phyloP scores from a whole-genome alignment of 2,113 vertebrate species.

The Hemiprocne comata region DNA sequence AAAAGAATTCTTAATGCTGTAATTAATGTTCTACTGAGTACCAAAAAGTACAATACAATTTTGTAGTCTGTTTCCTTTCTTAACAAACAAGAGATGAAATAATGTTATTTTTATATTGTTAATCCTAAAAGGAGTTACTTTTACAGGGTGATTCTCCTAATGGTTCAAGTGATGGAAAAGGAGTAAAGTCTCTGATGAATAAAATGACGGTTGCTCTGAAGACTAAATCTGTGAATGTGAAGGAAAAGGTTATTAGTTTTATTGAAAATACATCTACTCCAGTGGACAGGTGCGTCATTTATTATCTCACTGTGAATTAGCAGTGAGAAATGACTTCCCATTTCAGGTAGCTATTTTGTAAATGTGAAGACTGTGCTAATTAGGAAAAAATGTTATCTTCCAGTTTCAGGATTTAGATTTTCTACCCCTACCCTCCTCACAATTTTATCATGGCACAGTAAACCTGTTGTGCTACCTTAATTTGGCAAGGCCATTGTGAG shows the following conservation, averaged over 20 bases:
- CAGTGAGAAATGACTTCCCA: background rate
- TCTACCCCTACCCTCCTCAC: background rate
- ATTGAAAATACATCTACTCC: slow-evolving; percentile 98
- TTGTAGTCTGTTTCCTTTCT: background rate
- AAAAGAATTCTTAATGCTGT: background rate
- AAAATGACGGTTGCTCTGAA: slow-evolving; percentile 99
- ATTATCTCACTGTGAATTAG: background rate
- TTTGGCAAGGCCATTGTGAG: background rate
- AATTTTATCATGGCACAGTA: background rate
- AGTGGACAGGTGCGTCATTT: slow-evolving; percentile 88
- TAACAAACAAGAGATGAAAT: background rate
- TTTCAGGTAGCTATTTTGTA: background rate
- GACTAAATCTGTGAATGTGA: slow-evolving; percentile 97
- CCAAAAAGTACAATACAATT: background rate
- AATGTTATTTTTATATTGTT: background rate
- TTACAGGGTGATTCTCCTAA: slow-evolving; percentile 88
- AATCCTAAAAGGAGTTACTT: slow-evolving; percentile 23
- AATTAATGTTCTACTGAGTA: background rate
- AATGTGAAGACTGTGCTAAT: background rate
- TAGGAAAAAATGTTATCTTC: background rate
- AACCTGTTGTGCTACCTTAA: background rate
- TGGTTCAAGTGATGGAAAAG: slow-evolving; percentile 88
- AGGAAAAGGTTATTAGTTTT: slow-evolving; percentile 99
- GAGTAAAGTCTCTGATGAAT: slow-evolving; percentile 97
- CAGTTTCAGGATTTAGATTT: background rate